Conservation (phyloP, 2,113 vertebrate species). For the Nyctereutes procyonoides region DNA sequence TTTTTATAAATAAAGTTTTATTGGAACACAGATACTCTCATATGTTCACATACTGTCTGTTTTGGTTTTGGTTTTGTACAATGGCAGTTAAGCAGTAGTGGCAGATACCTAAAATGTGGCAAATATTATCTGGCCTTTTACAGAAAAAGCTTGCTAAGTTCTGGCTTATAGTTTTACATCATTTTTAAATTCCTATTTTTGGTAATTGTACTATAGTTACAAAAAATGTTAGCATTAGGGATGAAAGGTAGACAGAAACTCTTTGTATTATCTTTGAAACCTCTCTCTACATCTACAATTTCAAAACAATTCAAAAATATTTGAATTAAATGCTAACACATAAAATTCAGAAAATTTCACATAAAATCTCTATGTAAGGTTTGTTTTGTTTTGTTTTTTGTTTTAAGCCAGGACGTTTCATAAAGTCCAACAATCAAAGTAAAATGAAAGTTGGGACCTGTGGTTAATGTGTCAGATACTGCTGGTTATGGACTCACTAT, state of each 20-base stretch:
- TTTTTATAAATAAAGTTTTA: constrained; percentile 13
- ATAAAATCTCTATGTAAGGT: background rate
- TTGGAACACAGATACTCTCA: background rate
- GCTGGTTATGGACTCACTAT: background rate
- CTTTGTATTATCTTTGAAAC: background rate
- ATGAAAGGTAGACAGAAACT: background rate
- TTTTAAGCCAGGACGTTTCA: background rate
- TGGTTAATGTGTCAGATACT: background rate
- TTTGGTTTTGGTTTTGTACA: background rate
- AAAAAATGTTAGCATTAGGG: background rate
- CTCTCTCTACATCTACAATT: background rate
- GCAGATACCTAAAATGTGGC: background rate
- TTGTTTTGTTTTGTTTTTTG: background rate
- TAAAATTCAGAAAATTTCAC: background rate
- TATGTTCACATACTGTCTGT: background rate
- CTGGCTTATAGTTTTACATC: background rate
- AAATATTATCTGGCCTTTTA: background rate
- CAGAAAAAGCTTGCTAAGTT: background rate
- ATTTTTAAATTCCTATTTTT: background rate
- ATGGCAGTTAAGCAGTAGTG: background rate
- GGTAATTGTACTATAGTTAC: background rate
- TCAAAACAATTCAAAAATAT: background rate
- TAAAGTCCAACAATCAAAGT: background rate
- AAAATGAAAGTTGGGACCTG: background rate
- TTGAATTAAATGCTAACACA: background rate